Evolutionary conservation across 2,113 vertebrate genomes (phyloP).

Genomic region (Misgurnus mizolepis): DNA sequence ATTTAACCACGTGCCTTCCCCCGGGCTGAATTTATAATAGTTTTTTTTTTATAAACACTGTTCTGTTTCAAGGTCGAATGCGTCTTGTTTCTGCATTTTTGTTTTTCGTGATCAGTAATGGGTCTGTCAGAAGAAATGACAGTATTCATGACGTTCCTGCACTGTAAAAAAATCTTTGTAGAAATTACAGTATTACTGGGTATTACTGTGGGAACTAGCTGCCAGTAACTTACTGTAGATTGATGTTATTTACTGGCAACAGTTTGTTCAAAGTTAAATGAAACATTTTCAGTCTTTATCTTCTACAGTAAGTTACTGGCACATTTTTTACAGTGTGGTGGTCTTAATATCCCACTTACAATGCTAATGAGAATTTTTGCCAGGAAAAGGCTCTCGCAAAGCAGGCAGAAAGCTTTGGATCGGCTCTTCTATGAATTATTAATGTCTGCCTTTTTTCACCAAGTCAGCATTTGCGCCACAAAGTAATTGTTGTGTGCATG

Average conservation of each 20-base stretch:
- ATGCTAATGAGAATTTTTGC: conserved; percentile 25
- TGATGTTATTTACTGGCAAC: too few species aligned
- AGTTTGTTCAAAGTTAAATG: too few species aligned
- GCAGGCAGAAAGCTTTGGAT: conserved; percentile 39
- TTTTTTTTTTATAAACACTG: conserved; percentile 37
- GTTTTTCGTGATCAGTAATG: too few species aligned
- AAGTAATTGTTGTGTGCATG: conserved; percentile 42
- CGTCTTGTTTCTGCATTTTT: not conserved
- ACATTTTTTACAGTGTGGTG: too few species aligned
- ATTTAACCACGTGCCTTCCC: conserved; percentile 58
- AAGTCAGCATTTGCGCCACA: conserved; percentile 51
- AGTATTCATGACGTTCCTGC: not conserved
- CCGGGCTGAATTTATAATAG: conserved; percentile 60
- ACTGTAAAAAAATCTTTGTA: too few species aligned
- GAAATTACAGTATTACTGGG: too few species aligned
- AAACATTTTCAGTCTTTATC: too few species aligned
- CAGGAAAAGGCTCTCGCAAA: conserved; percentile 42
- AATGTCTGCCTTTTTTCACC: conserved; percentile 48
- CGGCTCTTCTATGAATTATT: conserved; percentile 54
- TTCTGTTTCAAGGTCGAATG: conserved; percentile 59
- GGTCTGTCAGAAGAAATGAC: not conserved
- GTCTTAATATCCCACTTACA: conserved; percentile 12
- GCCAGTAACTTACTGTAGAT: too few species aligned
- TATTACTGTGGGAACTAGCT: too few species aligned
- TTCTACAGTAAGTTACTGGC: too few species aligned